phyloP scores from a whole-genome alignment of 2,797 vertebrate species.

The Eulemur rubriventer region DNA sequence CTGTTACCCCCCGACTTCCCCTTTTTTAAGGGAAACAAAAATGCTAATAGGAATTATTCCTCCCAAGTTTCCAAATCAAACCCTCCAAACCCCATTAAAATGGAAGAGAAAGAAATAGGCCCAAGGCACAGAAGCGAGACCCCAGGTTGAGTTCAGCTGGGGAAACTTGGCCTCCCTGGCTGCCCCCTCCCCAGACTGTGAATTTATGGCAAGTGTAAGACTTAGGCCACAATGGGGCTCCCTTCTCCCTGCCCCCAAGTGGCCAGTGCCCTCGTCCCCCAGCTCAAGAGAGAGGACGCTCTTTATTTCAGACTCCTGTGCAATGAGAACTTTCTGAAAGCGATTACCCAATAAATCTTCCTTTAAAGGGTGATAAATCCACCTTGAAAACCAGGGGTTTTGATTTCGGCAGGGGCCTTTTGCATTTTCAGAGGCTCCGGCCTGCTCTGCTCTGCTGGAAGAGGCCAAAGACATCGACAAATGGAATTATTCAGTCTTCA shows the following conservation, averaged over 20 bases:
- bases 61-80: not conserved
- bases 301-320: slow-evolving; percentile 45
- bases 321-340: slow-evolving; percentile 66
- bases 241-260: not conserved
- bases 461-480: not conserved
- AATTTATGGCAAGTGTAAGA: not conserved
- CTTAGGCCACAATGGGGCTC: not conserved
- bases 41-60: not conserved
- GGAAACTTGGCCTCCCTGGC: not conserved
- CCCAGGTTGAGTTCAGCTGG: not conserved
- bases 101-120: not conserved
- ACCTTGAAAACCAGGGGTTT: slow-evolving; percentile 70
- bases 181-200: too few relatives aligned
- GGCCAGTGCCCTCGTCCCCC: not conserved
- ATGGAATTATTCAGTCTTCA: slow-evolving; percentile 2
- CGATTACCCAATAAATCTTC: slow-evolving; percentile 73
- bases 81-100: not conserved
- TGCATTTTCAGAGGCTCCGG: slow-evolving; percentile 54
- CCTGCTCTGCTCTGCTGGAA: not conserved
- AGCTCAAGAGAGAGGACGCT: not conserved
- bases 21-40: not conserved
- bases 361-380: slow-evolving; percentile 78
- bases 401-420: slow-evolving; percentile 49
- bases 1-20: accelerated
- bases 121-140: not conserved